A percentile compares a stretch with the other conserved stretches of the same genome.
These are phyloP conservation scores for Halocynthia aurantium DNA, from an alignment of 23 tunicate genomes.

Conservation along the genomic window DNA sequence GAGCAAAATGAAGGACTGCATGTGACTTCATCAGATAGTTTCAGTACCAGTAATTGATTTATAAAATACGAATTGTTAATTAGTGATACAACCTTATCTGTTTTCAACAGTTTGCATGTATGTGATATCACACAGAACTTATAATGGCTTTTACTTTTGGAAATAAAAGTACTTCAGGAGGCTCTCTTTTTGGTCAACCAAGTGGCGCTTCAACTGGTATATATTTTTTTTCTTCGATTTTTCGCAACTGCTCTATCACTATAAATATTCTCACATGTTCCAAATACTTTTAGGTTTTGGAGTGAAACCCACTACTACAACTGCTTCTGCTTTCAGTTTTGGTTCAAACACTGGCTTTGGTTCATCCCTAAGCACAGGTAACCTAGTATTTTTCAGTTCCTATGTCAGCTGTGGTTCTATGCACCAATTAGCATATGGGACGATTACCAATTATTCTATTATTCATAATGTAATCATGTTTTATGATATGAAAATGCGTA, in stretches of 20 bases:
- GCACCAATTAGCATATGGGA: not conserved
- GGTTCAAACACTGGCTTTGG: slow-evolving; percentile 15
- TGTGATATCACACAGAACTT: slow-evolving; percentile 2
- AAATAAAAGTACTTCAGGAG: slow-evolving; percentile 7
- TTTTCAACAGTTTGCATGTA: not conserved
- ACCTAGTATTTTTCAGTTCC: not conserved
- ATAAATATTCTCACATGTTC: slow-evolving; percentile 8
- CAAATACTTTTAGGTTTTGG: slow-evolving; percentile 48
- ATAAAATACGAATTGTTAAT: no score
- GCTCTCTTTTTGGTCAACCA: slow-evolving; percentile 30
- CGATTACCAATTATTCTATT: not conserved
- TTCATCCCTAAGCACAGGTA: slow-evolving; percentile 1
- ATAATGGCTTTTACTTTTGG: slow-evolving; percentile 33
- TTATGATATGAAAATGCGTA: no score
- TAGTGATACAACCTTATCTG: no score
- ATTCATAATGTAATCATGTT: no score
- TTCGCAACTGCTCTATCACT: slow-evolving; percentile 14
- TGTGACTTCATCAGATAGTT: no score
- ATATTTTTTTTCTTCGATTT: not conserved
- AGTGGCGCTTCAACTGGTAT: slow-evolving; percentile 9
- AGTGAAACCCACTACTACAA: slow-evolving; percentile 39
- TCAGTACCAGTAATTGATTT: no score
- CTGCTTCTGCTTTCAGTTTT: slow-evolving; percentile 23
- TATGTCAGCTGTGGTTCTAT: not conserved
- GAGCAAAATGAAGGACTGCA: no score